Evolutionary conservation across 35 echinoderm and acorn worm species (phyloP).

Genomic region (Ptychodera flava): DNA sequence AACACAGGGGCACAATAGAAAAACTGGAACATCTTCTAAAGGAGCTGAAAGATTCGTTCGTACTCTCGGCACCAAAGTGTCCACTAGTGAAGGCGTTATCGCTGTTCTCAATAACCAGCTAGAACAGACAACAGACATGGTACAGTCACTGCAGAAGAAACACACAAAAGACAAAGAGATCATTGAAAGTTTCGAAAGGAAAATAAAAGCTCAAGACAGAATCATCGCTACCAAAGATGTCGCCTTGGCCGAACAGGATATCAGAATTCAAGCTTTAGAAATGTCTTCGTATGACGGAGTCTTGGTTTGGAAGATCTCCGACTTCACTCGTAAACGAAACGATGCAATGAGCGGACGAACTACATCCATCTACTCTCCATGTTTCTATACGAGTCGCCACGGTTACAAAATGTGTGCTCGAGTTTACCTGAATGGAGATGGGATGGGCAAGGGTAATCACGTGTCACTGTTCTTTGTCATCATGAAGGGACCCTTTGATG

Average conservation of each 20-base stretch:
- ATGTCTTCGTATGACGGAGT: slow-evolving; percentile 20
- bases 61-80: background rate
- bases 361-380: slow-evolving; percentile 24
- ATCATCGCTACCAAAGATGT: slow-evolving; percentile 7
- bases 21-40: background rate
- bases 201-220: background rate
- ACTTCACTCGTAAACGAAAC: slow-evolving; percentile 5
- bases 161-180: background rate
- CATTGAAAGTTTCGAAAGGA: background rate
- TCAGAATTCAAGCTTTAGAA: slow-evolving; percentile 3
- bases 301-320: slow-evolving; percentile 14
- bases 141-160: background rate
- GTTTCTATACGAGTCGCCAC: slow-evolving; percentile 27
- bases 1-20: background rate
- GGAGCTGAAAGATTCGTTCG: background rate
- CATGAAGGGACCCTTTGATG: slow-evolving; percentile 43
- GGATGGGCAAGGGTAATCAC: slow-evolving; percentile 34
- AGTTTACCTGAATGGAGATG: slow-evolving; percentile 51
- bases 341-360: slow-evolving; percentile 4
- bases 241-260: background rate
- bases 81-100: background rate
- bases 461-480: slow-evolving; percentile 47
- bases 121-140: background rate
- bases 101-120: background rate
- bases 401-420: slow-evolving; percentile 51